Percentiles rank a stretch among this genome's conserved stretches.
phyloP scores from a whole-genome alignment of 2,888 invertebrate genomes.

The Andrena minutula region DNA sequence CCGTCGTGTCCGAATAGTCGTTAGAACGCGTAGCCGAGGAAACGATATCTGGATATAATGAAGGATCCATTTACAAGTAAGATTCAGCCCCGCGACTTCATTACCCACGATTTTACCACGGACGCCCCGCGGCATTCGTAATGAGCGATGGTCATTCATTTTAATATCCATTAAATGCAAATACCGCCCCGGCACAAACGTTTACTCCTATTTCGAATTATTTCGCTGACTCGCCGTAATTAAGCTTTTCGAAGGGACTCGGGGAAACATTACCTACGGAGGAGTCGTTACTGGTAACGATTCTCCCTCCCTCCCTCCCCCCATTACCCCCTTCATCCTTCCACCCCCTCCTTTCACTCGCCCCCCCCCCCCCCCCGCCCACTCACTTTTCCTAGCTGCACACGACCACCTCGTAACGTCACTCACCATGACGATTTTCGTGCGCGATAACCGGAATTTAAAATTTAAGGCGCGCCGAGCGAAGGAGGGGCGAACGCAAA shows the following conservation, averaged over 20 bases:
- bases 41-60: constrained; percentile 82
- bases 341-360: no score
- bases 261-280: constrained; percentile 59
- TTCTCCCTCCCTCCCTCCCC: background rate
- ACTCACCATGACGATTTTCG: constrained; percentile 50
- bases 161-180: constrained; percentile 84
- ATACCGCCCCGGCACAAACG: constrained; percentile 81
- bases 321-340: background rate
- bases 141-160: constrained; percentile 84
- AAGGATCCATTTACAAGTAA: constrained; percentile 84
- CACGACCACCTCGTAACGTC: constrained; percentile 41
- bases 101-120: constrained; percentile 83
- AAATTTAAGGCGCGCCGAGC: constrained; percentile 17
- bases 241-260: constrained; percentile 77
- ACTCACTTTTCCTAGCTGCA: constrained; percentile 10
- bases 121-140: constrained; percentile 81
- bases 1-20: constrained; percentile 65
- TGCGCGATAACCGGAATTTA: constrained; percentile 40
- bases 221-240: constrained; percentile 81
- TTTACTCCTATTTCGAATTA: constrained; percentile 83
- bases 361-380: background rate
- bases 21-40: constrained; percentile 73
- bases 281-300: constrained; percentile 69
- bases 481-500: background rate
- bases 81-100: constrained; percentile 82